phyloP scores from a whole-genome alignment of 2,113 vertebrate genomes.

The Tragelaphus buxtoni region DNA sequence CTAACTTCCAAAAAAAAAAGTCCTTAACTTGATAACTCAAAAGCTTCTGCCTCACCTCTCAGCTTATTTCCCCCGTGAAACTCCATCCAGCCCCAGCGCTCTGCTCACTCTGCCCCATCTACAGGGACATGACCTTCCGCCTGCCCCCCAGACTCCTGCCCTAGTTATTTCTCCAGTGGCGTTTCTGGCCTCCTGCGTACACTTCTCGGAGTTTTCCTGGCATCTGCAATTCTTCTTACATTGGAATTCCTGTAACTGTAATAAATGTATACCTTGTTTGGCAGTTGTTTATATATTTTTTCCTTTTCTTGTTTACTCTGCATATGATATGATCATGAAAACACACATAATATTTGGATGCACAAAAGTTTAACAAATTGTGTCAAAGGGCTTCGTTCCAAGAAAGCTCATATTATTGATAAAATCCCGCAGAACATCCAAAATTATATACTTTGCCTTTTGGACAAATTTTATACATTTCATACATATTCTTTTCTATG shows the following conservation, averaged over 20 bases:
- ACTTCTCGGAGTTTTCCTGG: not conserved
- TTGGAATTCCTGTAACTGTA: not conserved
- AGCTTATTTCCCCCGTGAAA: not conserved
- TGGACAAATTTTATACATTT: not conserved
- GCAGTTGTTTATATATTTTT: not conserved
- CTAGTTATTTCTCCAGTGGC: not conserved
- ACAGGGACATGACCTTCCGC: fast-evolving
- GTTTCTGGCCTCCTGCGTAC: not conserved
- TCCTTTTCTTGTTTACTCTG: not conserved
- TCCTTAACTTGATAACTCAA: not conserved
- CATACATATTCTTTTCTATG: not conserved
- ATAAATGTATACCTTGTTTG: not conserved
- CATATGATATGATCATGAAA: not conserved
- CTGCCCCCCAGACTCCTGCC: not conserved
- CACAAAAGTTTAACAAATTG: not conserved
- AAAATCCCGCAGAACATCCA: not conserved
- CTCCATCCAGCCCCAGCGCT: fast-evolving
- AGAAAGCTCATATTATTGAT: not conserved
- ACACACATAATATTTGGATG: not conserved
- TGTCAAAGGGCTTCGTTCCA: not conserved
- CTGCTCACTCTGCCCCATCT: not conserved
- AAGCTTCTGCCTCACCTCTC: not conserved
- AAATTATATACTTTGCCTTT: not conserved
- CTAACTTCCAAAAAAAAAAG: not conserved
- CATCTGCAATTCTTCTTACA: not conserved